A percentile compares a stretch with the other conserved stretches of the same genome.
These are phyloP conservation scores for Sycophila texana DNA, from an alignment of 2,888 invertebrate species.

Conservation along the genomic window DNA sequence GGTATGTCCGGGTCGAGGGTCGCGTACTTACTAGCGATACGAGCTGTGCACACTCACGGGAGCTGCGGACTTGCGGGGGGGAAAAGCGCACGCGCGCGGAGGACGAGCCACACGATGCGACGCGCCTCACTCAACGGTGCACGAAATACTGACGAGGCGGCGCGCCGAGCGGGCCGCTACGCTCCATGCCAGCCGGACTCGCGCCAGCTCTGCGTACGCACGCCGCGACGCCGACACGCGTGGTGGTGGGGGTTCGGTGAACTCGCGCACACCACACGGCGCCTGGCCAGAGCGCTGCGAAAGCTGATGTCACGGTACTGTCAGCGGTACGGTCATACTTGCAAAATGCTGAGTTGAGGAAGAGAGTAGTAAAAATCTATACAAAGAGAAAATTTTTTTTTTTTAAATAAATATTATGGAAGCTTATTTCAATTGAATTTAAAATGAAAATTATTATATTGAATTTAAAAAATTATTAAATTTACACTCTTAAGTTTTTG, in stretches of 20 bases:
- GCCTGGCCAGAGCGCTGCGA: too few species aligned
- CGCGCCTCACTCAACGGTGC: conserved; percentile 34
- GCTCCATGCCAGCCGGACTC: background rate
- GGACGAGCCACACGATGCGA: background rate
- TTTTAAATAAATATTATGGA: too few species aligned
- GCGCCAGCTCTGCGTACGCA: background rate
- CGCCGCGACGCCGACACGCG: conserved; percentile 3
- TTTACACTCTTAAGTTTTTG: too few species aligned
- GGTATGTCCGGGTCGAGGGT: too few species aligned
- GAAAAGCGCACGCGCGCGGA: background rate
- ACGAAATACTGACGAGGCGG: conserved; percentile 31
- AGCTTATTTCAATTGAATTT: too few species aligned
- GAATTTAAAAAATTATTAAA: too few species aligned
- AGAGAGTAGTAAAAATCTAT: background rate
- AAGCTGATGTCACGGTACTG: too few species aligned
- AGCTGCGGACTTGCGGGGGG: background rate
- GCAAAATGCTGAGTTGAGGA: background rate
- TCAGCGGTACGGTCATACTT: background rate
- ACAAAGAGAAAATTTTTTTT: too few species aligned
- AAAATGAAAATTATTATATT: too few species aligned
- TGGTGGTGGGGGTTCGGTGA: conserved; percentile 52
- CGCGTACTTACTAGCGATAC: background rate
- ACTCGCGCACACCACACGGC: conserved; percentile 24
- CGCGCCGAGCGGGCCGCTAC: background rate
- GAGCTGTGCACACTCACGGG: background rate